Percentiles rank a stretch among this genome's conserved stretches.
Conservation (phyloP, 1,140 invertebrate species). For the Zaprionus ghesquierei region DNA sequence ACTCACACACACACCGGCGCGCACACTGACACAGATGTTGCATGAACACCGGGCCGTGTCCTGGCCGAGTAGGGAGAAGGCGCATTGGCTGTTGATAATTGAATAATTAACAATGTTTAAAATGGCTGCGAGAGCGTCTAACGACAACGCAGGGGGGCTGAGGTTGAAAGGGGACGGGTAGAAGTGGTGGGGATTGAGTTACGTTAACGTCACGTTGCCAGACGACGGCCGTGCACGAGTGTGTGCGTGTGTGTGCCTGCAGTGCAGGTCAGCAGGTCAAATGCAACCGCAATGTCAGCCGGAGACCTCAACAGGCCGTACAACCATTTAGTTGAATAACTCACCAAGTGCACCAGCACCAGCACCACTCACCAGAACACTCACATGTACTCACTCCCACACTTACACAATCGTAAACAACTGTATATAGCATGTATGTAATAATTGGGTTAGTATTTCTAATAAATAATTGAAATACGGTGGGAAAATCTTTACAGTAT, state of each 20-base stretch:
- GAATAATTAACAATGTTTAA: slow-evolving; percentile 81
- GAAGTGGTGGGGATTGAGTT: background rate
- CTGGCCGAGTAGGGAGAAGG: slow-evolving; percentile 35
- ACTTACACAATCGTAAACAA: background rate
- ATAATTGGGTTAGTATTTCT: slow-evolving; percentile 63
- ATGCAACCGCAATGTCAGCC: slow-evolving; percentile 77
- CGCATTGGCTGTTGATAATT: slow-evolving; percentile 76
- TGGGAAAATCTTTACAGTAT: slow-evolving; percentile 67
- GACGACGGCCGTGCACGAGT: background rate
- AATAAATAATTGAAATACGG: slow-evolving; percentile 66
- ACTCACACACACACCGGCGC: slow-evolving; percentile 18
- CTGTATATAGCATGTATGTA: background rate
- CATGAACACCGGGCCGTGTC: slow-evolving; percentile 42
- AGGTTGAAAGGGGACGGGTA: background rate
- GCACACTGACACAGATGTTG: slow-evolving; percentile 36
- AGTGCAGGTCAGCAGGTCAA: slow-evolving; percentile 73
- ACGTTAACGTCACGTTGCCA: slow-evolving; percentile 16
- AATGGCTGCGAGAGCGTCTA: slow-evolving; percentile 50
- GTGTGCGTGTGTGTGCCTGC: slow-evolving; percentile 18
- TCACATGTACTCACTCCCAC: background rate
- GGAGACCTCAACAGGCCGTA: slow-evolving; percentile 36
- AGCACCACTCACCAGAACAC: background rate
- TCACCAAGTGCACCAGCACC: slow-evolving; percentile 16
- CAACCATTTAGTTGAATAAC: slow-evolving; percentile 43
- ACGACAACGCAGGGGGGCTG: background rate